Base-by-base conservation (phyloP, 2,888 invertebrate species). In the Rotaria macrura region DNA sequence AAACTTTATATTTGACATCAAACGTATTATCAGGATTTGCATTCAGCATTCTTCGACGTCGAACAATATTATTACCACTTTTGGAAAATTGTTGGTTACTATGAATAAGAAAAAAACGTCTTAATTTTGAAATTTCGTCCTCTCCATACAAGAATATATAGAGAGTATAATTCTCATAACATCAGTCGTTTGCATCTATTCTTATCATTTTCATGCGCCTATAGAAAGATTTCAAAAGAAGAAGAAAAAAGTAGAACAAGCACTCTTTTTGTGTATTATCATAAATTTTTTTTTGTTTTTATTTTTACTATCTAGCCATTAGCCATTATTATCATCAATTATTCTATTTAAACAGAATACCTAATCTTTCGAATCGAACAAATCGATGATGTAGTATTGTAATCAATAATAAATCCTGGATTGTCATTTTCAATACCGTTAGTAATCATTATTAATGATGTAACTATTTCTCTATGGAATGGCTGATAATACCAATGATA, bases 1-100 rank as follows among this genome's bases (percentile, higher is more conserved):
- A 25, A 40, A 79, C 79, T 43, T 79, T 79, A 12, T 79, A 79
- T 79, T 79, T 40, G 4, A 79, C 43, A 79, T 79, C 79, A 79
- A 43, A 79, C 4, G 38, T 20, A 14, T 65, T 65, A 12, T 65
- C 65, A 65, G 34, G 34, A 34, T 34, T 20, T 17, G 4, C 29
- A 65, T 34, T 65, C 34, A 20, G 6, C 65, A 65, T 65, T 34
- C 20, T 17, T 2, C 34, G 17, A 5, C 34, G 65, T 65, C 65
- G 65, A 65, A 65, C 20, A 34, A 17, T 17, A 20, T 65, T 65
- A 65, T 34, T 34, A 34, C 20, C 38, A 20, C 29, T 57, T 14
- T 34, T 17, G 0, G n/a, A 17, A 20, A 6, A 2, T 6, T 29
- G 65, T 65, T 65, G 17, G 20, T 20, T 10, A 34, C 65, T 65